phyloP scores from a whole-genome alignment of 2,113 vertebrate species.

The Myxocyprinus asiaticus region DNA sequence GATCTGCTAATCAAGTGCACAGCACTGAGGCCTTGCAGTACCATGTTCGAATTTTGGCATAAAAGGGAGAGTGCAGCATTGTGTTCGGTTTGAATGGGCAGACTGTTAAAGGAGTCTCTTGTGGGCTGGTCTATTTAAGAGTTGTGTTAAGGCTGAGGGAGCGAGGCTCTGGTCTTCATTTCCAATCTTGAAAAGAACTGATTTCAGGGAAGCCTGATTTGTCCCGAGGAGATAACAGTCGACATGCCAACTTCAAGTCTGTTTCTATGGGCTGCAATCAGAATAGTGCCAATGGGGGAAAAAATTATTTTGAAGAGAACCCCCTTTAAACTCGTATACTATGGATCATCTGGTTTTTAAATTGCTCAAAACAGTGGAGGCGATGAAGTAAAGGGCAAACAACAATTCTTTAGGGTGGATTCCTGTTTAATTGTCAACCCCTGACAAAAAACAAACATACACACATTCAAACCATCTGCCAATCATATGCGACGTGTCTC shows the following conservation, averaged over 20 bases:
- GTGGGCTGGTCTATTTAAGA: conserved; percentile 15
- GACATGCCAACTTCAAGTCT: conserved; percentile 40
- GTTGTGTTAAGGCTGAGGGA: conserved; percentile 20
- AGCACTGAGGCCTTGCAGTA: background rate
- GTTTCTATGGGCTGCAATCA: conserved; percentile 60
- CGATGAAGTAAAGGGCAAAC: background rate
- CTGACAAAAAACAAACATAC: conserved; percentile 10
- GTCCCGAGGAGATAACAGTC: conserved; percentile 62
- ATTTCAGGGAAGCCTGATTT: conserved; percentile 66
- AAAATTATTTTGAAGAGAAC: conserved; percentile 54
- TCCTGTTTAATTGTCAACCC: conserved; percentile 14
- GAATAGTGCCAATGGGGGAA: conserved; percentile 37
- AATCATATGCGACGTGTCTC: conserved; percentile 65
- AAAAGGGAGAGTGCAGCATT: conserved; percentile 24
- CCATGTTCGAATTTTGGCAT: conserved; percentile 8
- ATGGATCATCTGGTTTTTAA: background rate
- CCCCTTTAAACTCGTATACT: conserved; percentile 49
- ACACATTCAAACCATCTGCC: conserved; percentile 35
- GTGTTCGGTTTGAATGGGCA: conserved; percentile 29
- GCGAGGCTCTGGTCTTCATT: conserved; percentile 56
- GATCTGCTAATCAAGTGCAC: conserved; percentile 8
- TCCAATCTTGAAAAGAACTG: conserved; percentile 62
- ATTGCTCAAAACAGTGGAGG: background rate
- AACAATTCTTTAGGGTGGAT: background rate
- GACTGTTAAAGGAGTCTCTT: background rate